Evolutionary conservation across 2,888 invertebrate species (phyloP), one percentile per base, ranked within the genome.

Genomic region (Gasteruption jaculator): DNA sequence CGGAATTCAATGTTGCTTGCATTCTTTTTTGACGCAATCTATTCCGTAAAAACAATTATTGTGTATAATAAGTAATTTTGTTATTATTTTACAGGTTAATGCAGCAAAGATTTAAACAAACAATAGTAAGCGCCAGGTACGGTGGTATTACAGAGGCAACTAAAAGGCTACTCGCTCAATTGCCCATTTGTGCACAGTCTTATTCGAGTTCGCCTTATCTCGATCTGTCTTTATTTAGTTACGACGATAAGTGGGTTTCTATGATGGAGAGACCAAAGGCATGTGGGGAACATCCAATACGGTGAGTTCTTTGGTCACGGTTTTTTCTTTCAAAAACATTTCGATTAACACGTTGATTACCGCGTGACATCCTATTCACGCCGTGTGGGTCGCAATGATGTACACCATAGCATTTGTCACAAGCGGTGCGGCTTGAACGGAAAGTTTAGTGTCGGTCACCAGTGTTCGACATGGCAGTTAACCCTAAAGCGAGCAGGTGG

Each of bases 171-270:
- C 74, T 96, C 50, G 88, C 91, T 11, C 92, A 92, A 68, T 74
- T 96, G 48, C 96, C 96, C 1, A 91, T 96, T 50, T 91, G 91
- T 71, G 88, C 93, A 1, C 96, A 96, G 73, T 92, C 92, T 1
- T 95, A 90, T 63, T 89, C 90, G 52, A 84, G 86, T 42, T 91
- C 93, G 24, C 96, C 95, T 0, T 96, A 95, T 71, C 76, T 96
- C 40, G 95, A 96, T 73, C 76, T 91, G 51, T 85, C 88, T 1
- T 73, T 95, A 16, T 96, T 94, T 68, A 90, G 87, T 64, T 96
- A 95, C 62, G 95, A 96, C 62, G 94, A 95, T 66, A 92, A 93
- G 70, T 90, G 91, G 85, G 89, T 96, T 1, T 94, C 95, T 0
- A 86, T 91, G 31, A 85, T 95, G 85, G 95, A 96, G 72, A 76